phyloP scores from a whole-genome alignment of 2,888 invertebrate genomes.

The Tenthredo livida region DNA sequence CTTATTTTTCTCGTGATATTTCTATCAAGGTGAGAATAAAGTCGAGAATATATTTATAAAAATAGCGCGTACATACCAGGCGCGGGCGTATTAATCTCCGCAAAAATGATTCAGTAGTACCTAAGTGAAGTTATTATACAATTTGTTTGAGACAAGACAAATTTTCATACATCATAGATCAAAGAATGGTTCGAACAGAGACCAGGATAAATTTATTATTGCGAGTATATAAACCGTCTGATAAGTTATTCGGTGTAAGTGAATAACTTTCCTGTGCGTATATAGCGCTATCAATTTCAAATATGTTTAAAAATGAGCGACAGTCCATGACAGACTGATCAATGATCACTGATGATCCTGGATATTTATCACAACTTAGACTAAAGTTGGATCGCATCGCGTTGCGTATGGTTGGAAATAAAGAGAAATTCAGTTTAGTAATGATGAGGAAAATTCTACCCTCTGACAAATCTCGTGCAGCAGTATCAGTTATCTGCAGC shows the following conservation, averaged over 20 bases:
- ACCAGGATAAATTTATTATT: neutral
- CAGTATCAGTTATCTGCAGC: neutral
- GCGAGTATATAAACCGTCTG: neutral
- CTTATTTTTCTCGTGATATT: neutral
- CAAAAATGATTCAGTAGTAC: neutral
- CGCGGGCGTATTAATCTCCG: neutral
- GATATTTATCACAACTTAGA: neutral
- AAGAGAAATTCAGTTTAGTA: neutral
- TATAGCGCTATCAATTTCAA: neutral
- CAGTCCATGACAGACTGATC: neutral
- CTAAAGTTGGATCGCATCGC: neutral
- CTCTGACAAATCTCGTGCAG: neutral
- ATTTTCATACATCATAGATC: neutral
- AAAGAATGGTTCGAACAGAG: neutral
- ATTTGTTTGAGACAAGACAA: neutral
- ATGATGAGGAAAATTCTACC: neutral
- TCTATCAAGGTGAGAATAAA: slow-evolving; percentile 15
- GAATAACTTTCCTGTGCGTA: neutral
- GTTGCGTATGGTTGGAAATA: neutral
- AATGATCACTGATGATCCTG: neutral
- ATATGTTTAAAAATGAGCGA: neutral
- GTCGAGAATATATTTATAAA: slow-evolving; percentile 27
- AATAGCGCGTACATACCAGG: neutral
- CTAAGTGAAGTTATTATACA: neutral
- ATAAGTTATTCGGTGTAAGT: neutral